Conservation (phyloP, 2,113 vertebrate genomes). For the Perca flavescens region DNA sequence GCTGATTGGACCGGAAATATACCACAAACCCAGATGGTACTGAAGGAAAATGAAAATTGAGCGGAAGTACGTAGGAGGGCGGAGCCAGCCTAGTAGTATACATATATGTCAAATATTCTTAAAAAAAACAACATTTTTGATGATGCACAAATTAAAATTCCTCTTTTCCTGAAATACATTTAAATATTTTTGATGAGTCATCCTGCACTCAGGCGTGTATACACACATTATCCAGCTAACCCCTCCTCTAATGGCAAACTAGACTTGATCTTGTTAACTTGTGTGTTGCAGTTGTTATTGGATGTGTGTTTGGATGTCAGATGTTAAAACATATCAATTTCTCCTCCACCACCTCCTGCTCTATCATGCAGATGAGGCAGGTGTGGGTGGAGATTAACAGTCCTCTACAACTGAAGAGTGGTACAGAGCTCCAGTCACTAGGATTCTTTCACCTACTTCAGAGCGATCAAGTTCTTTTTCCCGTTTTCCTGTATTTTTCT, state of each 20-base stretch:
- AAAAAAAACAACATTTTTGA: neutral
- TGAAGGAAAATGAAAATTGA: too few species aligned
- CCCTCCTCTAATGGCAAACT: neutral
- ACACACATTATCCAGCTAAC: neutral
- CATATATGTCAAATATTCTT: neutral
- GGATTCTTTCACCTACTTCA: neutral
- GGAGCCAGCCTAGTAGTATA: neutral
- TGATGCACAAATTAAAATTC: neutral
- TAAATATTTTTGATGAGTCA: neutral
- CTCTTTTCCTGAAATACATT: neutral
- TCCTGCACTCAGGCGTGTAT: neutral
- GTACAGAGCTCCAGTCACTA: neutral
- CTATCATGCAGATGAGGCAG: neutral
- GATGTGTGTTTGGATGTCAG: neutral
- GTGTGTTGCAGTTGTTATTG: too few species aligned
- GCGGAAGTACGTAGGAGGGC: too few species aligned
- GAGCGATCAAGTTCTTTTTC: neutral
- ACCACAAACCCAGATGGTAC: too few species aligned
- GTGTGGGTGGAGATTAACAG: neutral
- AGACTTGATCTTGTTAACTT: neutral
- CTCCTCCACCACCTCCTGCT: neutral
- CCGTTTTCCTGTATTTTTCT: neutral
- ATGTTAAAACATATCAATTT: neutral
- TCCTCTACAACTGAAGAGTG: too few species aligned
- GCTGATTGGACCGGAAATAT: too few species aligned